Percentiles rank a stretch among this genome's conserved stretches.
These are phyloP conservation scores for Aelia acuminata DNA, from an alignment of 2,888 invertebrate species.

Conservation along the genomic window DNA sequence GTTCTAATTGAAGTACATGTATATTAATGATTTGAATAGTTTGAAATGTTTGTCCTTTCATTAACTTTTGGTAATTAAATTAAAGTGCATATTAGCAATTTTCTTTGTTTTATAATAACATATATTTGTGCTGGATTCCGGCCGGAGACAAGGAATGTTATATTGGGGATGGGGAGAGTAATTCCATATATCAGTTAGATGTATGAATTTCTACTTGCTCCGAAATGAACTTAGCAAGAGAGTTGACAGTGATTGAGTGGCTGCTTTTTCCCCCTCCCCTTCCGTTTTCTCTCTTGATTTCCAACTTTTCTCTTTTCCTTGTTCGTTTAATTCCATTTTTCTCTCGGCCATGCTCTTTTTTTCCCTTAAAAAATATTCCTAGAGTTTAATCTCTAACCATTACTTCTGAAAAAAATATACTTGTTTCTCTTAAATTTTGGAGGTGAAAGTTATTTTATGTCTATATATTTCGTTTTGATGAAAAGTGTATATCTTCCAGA, in stretches of 20 bases:
- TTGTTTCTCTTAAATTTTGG: neutral
- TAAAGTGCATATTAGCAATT: neutral
- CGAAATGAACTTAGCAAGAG: slow-evolving; percentile 15
- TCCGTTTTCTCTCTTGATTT: neutral
- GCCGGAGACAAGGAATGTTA: neutral
- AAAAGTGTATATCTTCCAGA: neutral
- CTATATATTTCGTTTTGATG: neutral
- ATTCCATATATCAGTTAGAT: slow-evolving; percentile 43
- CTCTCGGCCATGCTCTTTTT: neutral
- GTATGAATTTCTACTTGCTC: slow-evolving; percentile 32
- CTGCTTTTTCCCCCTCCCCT: neutral
- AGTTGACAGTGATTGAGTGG: slow-evolving; percentile 29
- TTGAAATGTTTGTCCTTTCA: no score
- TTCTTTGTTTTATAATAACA: neutral
- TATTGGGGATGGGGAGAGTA: slow-evolving; percentile 6
- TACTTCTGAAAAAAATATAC: neutral
- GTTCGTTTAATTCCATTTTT: slow-evolving; percentile 2
- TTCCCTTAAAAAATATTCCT: neutral
- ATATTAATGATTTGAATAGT: no score
- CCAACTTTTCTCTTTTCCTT: neutral
- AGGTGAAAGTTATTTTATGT: neutral
- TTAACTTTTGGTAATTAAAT: no score
- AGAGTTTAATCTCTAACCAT: neutral
- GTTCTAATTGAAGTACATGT: no score
- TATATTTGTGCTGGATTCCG: neutral